Conservation (phyloP, 1,140 invertebrate genomes). For the Lordiphosa stackelbergi region DNA sequence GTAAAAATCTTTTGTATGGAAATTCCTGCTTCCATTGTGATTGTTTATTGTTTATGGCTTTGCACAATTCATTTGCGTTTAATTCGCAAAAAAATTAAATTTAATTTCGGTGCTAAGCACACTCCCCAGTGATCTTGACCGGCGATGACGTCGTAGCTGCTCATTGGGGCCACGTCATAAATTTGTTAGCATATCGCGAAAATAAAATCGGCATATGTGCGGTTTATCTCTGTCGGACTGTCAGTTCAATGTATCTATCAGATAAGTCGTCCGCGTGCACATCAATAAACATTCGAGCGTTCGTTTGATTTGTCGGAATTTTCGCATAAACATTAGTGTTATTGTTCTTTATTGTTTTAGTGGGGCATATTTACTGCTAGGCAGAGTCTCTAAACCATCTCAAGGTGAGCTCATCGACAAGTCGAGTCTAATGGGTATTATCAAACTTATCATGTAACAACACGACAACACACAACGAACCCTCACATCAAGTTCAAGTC, state of each 20-base stretch:
- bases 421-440: constrained; percentile 1
- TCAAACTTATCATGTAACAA: constrained; percentile 17
- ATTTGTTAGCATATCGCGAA: constrained; percentile 15
- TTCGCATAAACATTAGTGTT: constrained; percentile 26
- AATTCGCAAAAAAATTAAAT: constrained; percentile 26
- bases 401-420: constrained; percentile 4
- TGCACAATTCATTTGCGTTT: constrained; percentile 24
- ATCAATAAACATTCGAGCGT: constrained; percentile 29
- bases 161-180: constrained; percentile 29
- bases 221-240: neutral
- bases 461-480: too few species aligned
- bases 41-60: constrained; percentile 4
- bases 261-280: constrained; percentile 2
- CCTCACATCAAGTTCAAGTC: too few species aligned
- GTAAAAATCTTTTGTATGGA: neutral
- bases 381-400: constrained; percentile 16
- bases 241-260: constrained; percentile 25
- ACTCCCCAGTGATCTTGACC: constrained; percentile 13
- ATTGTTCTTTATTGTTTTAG: constrained; percentile 14
- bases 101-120: constrained; percentile 22
- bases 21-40: constrained; percentile 17
- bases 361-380: constrained; percentile 8
- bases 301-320: constrained; percentile 33
- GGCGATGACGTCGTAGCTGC: constrained; percentile 15
- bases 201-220: constrained; percentile 4